Evolutionary conservation across 2,888 invertebrate genomes (phyloP).

Genomic region (Patella ulyssiponensis): DNA sequence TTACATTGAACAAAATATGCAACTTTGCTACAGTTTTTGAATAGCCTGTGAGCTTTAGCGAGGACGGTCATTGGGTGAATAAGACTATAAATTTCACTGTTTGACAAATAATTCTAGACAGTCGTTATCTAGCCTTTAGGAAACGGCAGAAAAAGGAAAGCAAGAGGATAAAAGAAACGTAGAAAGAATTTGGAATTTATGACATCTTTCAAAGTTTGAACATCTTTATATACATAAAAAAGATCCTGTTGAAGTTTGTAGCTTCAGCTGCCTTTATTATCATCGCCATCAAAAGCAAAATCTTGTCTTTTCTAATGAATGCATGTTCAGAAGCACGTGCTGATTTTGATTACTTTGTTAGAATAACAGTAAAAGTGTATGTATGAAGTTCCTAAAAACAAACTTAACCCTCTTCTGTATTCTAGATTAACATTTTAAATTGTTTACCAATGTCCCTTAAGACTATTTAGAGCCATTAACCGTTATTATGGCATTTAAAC

Average conservation of each 20-base stretch:
- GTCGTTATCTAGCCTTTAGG: too few species aligned
- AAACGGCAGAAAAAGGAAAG: too few species aligned
- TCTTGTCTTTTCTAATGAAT: conserved; percentile 1
- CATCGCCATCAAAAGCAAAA: conserved; percentile 8
- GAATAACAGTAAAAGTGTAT: conserved; percentile 9
- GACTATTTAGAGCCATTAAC: conserved; percentile 8
- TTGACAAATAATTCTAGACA: too few species aligned
- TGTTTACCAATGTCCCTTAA: conserved; percentile 3
- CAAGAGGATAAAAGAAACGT: too few species aligned
- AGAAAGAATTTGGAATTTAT: background rate
- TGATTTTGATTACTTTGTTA: conserved; percentile 7
- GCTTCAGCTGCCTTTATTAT: background rate
- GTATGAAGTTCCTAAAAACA: background rate
- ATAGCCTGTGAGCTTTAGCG: too few species aligned
- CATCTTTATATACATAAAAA: background rate
- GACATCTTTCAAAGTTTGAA: conserved; percentile 3
- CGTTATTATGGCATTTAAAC: conserved; percentile 12
- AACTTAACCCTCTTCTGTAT: conserved; percentile 6
- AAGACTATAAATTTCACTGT: too few species aligned
- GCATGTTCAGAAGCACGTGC: conserved; percentile 9
- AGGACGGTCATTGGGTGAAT: too few species aligned
- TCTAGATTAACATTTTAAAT: background rate
- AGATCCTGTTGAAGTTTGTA: background rate
- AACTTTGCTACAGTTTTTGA: too few species aligned
- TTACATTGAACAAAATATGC: too few species aligned